phyloP scores from a whole-genome alignment of 2,888 invertebrate species.

The Proisotoma minuta region DNA sequence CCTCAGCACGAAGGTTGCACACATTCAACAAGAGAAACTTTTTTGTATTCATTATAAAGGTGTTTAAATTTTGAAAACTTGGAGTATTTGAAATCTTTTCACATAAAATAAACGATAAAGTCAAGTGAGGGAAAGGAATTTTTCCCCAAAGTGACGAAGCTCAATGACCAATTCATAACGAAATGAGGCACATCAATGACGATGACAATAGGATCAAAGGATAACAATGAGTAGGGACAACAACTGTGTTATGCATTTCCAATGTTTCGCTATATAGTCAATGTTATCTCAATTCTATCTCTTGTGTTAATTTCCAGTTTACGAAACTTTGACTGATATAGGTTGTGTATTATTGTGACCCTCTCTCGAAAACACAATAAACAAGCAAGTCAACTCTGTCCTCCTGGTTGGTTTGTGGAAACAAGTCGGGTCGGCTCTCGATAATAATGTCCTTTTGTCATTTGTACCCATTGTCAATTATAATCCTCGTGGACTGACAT shows the following conservation, averaged over 20 bases:
- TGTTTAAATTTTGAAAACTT: too few species aligned
- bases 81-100: too few species aligned
- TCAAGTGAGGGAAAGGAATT: constrained; percentile 3
- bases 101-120: background rate
- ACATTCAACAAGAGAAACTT: too few species aligned
- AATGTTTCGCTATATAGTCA: constrained; percentile 1
- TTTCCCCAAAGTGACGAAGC: background rate
- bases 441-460: constrained; percentile 9
- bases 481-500: constrained; percentile 12
- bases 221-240: background rate
- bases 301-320: background rate
- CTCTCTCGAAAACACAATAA: background rate
- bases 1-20: background rate
- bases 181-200: constrained; percentile 8
- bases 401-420: too few species aligned
- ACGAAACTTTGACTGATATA: too few species aligned
- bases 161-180: constrained; percentile 1
- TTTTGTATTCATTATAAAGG: too few species aligned
- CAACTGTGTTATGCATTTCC: background rate
- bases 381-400: background rate
- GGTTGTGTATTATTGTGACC: background rate
- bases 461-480: constrained; percentile 13
- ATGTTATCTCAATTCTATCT: constrained; percentile 2
- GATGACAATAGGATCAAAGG: background rate
- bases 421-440: constrained; percentile 9